phyloP scores from a whole-genome alignment of 30 jellyfish, hydroid and myxozoan genomes.

The Pelagia noctiluca region DNA sequence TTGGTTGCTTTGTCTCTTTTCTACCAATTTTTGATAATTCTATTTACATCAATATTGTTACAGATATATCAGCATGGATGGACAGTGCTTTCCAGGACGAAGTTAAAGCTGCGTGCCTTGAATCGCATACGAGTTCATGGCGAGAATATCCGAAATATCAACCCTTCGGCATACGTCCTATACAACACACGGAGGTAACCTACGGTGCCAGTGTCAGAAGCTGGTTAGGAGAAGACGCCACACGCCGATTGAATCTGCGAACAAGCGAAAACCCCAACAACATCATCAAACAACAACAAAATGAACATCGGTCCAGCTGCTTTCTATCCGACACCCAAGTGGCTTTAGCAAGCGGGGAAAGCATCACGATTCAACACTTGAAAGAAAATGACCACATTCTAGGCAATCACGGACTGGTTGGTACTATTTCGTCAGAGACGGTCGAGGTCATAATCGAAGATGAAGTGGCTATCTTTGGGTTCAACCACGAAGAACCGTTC shows the following conservation, averaged over 20 bases:
- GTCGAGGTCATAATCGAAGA: slow-evolving; percentile 24
- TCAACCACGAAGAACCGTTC: slow-evolving; percentile 49
- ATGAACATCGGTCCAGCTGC: slow-evolving; percentile 18
- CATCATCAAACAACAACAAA: not conserved
- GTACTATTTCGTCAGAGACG: slow-evolving; percentile 44
- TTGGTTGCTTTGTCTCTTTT: no score
- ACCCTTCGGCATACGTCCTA: no score
- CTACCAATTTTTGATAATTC: no score
- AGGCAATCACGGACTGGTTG: slow-evolving; percentile 39
- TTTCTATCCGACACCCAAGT: slow-evolving; percentile 38
- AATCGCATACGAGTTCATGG: no score
- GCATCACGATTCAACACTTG: slow-evolving; percentile 29
- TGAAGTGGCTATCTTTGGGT: slow-evolving; percentile 47
- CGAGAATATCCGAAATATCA: no score
- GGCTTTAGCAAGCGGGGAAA: not conserved
- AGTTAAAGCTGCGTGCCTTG: no score
- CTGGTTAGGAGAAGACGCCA: slow-evolving; percentile 44
- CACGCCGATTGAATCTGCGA: slow-evolving; percentile 14
- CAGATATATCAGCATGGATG: no score
- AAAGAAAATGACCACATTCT: slow-evolving; percentile 19
- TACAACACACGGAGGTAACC: slow-evolving; percentile 32
- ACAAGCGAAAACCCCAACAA: slow-evolving; percentile 8
- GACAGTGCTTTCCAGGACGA: no score
- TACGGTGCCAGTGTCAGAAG: slow-evolving; percentile 50
- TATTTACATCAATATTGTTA: no score